Evolutionary conservation across 2,888 invertebrate genomes (phyloP), one percentile per base, ranked within the genome.

Genomic region (Abrostola triplasia): DNA sequence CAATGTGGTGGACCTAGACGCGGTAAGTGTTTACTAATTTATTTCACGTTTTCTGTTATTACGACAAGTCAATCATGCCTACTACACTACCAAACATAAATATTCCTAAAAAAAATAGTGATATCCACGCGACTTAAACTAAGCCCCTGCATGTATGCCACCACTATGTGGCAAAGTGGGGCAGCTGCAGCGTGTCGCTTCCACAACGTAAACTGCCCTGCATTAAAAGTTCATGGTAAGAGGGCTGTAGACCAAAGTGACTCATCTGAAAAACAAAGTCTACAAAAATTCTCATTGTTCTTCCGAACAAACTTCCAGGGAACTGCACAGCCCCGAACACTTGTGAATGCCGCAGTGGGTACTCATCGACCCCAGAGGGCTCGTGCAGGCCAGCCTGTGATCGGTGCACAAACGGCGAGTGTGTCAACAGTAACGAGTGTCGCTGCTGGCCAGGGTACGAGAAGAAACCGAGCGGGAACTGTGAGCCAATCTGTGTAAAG

Each of bases 311-410:
- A 7, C 13, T n/a, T 11, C 5, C 38, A 73, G 92, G 95, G 1
- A 95, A 95, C 48, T 96, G 96, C 76, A 93, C 95, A 11, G 85
- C 88, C 0, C 92, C 92, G 0, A 95, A 96, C 77, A 89, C 88
- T 1, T 97, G 97, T 79, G 84, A 92, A n/a, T 97, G 96, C 81
- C 93, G 90, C 64, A 69, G 91, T 71, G 95, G 96, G 9, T 95
- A 91, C 78, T 85, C 88, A 50, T 63, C 90, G 0, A 90, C 92
- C 7, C 77, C 87, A 0, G 88, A 92, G 5, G 95, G 93, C 0
- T 88, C 90, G 24, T 94, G 95, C 70, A 65, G 90, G 84, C 64
- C 92, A 81, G 67, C 87, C 76, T 77, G 93, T 83, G 70, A 73
- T 6, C 38, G 72, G 9, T 74, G 81, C 59, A 54, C 12, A 8